Evolutionary conservation across 2,797 vertebrate species (phyloP), one percentile per base, ranked within the genome.

Genomic region (Paguma larvata): DNA sequence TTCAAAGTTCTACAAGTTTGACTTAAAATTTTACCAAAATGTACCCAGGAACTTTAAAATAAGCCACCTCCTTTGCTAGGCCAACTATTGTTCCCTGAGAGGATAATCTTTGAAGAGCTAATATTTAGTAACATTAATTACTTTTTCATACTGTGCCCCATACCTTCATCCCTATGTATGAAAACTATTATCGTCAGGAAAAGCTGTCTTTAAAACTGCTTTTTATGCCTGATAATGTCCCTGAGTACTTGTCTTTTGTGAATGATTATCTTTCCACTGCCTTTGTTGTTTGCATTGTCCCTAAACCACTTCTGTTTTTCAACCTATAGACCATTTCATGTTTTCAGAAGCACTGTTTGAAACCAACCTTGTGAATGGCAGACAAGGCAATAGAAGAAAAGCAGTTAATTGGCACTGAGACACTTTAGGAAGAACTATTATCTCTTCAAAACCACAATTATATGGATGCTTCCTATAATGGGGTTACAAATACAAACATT

Each of bases 291-390:
- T 88, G 34, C 4, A 38, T 44, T 11, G 34, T 63, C 16, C 30
- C 15, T 67, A 85, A 85, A 25, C 16, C 21, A 62, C 51, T 2
- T 88, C 34, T 70, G 1, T 13, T 82, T 93, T 92, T 90, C 14
- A 51, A 12, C 7, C 44, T 14, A 65, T 21, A 53, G 23, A 44
- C 16, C 7, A 67, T 84, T 96, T 92, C 8, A 3, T 63, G 25
- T 51, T 86, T 89, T 91, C 46, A 87, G 44, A 91, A 89, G 16
- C 25, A 70, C 16, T 63, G 8, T 94, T 78, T 83, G 70, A 96
- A 93, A 89, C 32, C 41, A 88, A 46, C 11, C 59, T 95, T 88
- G 68, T 85, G 25, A 84, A 93, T 92, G 19, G 7, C 63, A 86
- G 51, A 85, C 6, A 46, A 82, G 41, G 78, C 15, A 38, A 72